Base-by-base conservation (phyloP, 2,888 invertebrate genomes). In the Myopa tessellatipennis region DNA sequence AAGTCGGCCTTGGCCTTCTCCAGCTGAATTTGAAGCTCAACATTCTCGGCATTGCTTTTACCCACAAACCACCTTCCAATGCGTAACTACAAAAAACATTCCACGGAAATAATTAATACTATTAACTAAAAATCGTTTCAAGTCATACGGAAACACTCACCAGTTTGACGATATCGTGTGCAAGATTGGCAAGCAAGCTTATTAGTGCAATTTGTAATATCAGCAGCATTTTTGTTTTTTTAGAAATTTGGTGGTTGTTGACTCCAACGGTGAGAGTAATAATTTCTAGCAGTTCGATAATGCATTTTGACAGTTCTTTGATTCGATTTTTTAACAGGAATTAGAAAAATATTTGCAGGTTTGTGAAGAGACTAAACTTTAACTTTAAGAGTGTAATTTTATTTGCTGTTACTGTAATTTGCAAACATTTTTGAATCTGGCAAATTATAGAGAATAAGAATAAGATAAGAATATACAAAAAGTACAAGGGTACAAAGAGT, bases 1-100 rank as follows among this genome's bases (percentile, higher is more conserved):
- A 86, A 72, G 26, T 85, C 80, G n/a, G 81, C 80, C 3, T 83
- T 83, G 7, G 87, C 87, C 18, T 74, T 78, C 14, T 80, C 79
- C 58, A 87, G 67, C 3, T 84, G 80, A 4, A 79, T 63, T 38
- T 82, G 80, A 18, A 85, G 76, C 14, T 69, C 74, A 26, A 45
- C 4, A 61, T 77, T 68, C 10, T 50, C 52, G 7, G 65, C 34
- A 10, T 10, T 74, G 16, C 38, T 52, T 36, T 65, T 65, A 0
- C 74, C 61, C n/a, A 69, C 36, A 34, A 82, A 79, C 18, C 82
- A 58, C 68, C 79, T 81, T 4, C 81, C 78, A 10, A 83, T 72
- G 18, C 79, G 76, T 0, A 83, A 76, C 83, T 83, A 73, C 63
- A 12, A 26, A 26, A 50, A 75, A 38, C n/a, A 68, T 8, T 18